Percentiles rank a stretch among this genome's conserved stretches.
These are phyloP conservation scores for Phalanger gymnotis DNA, from an alignment of 2,797 vertebrate species.

Conservation along the genomic window DNA sequence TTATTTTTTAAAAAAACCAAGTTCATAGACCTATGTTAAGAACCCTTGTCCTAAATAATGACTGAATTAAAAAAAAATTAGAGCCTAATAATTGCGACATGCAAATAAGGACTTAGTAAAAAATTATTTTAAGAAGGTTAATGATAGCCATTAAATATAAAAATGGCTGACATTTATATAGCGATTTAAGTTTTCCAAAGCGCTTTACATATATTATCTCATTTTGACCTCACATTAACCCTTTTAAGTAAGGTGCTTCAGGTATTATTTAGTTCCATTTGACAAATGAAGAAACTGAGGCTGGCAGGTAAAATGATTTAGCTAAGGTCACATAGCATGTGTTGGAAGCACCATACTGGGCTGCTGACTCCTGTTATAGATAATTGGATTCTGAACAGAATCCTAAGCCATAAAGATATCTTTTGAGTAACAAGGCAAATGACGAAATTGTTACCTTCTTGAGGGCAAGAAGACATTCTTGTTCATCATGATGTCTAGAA, in stretches of 20 bases:
- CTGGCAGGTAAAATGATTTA: background rate
- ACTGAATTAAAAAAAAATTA: background rate
- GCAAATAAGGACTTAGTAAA: background rate
- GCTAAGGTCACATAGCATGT: background rate
- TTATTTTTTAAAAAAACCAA: background rate
- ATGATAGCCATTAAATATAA: background rate
- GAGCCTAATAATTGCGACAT: background rate
- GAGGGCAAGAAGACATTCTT: background rate
- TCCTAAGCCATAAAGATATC: background rate
- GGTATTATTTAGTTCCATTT: background rate
- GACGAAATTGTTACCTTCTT: background rate
- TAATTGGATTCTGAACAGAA: background rate
- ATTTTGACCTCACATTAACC: background rate
- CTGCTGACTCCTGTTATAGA: background rate
- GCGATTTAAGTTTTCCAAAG: background rate
- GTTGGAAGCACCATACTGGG: background rate
- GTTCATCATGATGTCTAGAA: background rate
- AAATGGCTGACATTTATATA: background rate
- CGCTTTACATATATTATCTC: background rate
- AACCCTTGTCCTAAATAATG: background rate
- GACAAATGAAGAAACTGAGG: background rate
- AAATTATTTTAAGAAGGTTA: background rate
- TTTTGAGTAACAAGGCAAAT: background rate
- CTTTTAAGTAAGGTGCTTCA: background rate
- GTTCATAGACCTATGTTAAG: background rate